Evolutionary conservation across 1,140 invertebrate genomes (phyloP).

Genomic region (Drusus annulatus): DNA sequence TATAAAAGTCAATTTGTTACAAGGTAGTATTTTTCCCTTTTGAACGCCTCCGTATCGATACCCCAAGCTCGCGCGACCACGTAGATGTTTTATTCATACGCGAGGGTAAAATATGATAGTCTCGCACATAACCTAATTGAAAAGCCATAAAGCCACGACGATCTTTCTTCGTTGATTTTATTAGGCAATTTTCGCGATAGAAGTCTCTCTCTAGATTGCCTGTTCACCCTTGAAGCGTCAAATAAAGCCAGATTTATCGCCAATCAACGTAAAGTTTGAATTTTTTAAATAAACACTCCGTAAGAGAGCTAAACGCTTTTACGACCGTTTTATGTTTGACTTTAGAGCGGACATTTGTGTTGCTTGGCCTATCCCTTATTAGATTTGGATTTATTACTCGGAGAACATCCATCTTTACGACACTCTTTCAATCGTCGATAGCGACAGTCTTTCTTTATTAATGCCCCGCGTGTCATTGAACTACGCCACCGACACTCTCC

Average conservation of each 20-base stretch:
- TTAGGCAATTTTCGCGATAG: slow-evolving; percentile 37
- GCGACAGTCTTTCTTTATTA: slow-evolving; percentile 37
- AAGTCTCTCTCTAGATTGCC: slow-evolving; percentile 6
- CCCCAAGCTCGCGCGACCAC: no score
- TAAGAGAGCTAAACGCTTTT: slow-evolving; percentile 40
- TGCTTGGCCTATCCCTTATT: slow-evolving; percentile 41
- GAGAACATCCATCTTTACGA: slow-evolving; percentile 35
- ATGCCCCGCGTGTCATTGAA: slow-evolving; percentile 29
- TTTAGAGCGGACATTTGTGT: slow-evolving; percentile 33
- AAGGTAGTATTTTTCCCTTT: no score
- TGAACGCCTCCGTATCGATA: no score
- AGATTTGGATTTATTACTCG: slow-evolving; percentile 41
- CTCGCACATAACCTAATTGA: slow-evolving; percentile 17
- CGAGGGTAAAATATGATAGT: not conserved
- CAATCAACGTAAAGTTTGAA: slow-evolving; percentile 44
- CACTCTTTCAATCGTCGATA: slow-evolving; percentile 29
- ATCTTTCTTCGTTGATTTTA: slow-evolving; percentile 28
- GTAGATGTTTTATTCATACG: no score
- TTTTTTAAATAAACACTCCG: slow-evolving; percentile 44
- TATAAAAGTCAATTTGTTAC: no score
- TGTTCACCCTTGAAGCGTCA: slow-evolving; percentile 31
- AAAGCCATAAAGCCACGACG: slow-evolving; percentile 3
- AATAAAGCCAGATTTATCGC: slow-evolving; percentile 43
- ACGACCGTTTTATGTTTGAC: slow-evolving; percentile 43
- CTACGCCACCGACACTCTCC: not conserved